phyloP scores from a whole-genome alignment of 2,888 invertebrate genomes.

The Melikaiella ostensackeni region DNA sequence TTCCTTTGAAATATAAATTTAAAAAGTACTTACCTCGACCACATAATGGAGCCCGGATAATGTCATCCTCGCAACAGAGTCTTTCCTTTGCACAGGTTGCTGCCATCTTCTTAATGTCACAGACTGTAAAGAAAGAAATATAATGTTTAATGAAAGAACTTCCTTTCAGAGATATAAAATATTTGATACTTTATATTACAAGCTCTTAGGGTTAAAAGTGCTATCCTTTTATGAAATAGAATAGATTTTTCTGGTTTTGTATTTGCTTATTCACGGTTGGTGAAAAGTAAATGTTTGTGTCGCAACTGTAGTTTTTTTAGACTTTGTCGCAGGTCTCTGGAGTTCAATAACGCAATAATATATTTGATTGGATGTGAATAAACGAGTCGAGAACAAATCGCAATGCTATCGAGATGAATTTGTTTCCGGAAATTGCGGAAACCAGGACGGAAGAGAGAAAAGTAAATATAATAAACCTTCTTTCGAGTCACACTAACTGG shows the following conservation, averaged over 20 bases:
- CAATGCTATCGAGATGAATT: conserved; percentile 21
- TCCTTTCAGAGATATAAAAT: not conserved
- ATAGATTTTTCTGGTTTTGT: not conserved
- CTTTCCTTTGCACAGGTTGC: conserved; percentile 81
- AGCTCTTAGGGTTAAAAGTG: not conserved
- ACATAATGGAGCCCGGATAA: conserved; percentile 88
- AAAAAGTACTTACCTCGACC: conserved; percentile 83
- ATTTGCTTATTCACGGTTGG: not conserved
- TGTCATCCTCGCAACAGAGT: conserved; percentile 90
- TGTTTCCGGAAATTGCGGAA: conserved; percentile 19
- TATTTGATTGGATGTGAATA: conserved; percentile 61
- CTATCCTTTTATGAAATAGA: not conserved
- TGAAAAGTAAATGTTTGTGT: not conserved
- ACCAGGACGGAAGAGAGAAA: not conserved
- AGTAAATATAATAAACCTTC: no score
- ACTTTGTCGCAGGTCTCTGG: conserved; percentile 10
- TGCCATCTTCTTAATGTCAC: conserved; percentile 77
- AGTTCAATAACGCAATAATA: conserved; percentile 40
- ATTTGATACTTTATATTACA: not conserved
- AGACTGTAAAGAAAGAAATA: conserved; percentile 76
- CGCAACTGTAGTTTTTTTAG: not conserved
- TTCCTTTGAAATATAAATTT: conserved; percentile 7
- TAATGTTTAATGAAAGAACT: conserved; percentile 10
- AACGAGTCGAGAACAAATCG: conserved; percentile 23
- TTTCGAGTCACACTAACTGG: not conserved